Percentiles rank a stretch among this genome's conserved stretches.
phyloP scores from a whole-genome alignment of 2,113 vertebrate species.

The Peucedramus taeniatus region DNA sequence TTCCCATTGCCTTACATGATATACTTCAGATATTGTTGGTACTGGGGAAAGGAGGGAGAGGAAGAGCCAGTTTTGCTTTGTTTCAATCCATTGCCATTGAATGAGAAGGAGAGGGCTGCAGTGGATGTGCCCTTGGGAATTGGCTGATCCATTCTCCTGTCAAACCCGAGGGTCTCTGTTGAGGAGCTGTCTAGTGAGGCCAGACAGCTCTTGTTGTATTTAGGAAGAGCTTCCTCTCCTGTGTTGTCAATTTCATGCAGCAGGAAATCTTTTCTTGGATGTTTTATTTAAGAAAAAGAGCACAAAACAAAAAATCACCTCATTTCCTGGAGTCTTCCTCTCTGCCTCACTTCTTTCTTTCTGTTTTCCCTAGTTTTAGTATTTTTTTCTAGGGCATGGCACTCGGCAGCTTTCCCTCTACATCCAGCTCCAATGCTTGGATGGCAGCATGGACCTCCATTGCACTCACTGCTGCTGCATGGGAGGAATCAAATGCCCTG shows the following conservation, averaged over 20 bases:
- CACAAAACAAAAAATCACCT: neutral
- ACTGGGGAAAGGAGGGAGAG: neutral
- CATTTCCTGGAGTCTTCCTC: constrained; percentile 40
- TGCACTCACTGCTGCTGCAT: neutral
- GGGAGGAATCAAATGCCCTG: neutral
- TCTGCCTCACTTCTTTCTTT: neutral
- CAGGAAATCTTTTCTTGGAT: constrained; percentile 47
- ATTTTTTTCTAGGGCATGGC: neutral
- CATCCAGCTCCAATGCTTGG: neutral
- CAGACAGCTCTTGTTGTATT: constrained; percentile 31
- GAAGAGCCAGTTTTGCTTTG: neutral
- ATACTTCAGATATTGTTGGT: neutral
- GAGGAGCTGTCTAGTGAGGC: neutral
- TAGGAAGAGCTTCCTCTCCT: constrained; percentile 47
- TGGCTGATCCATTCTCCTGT: neutral
- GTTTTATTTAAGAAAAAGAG: neutral
- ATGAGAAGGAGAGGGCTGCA: neutral
- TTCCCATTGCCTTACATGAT: neutral
- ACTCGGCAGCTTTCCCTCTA: neutral
- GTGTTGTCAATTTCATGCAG: neutral
- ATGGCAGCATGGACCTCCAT: rapidly evolving
- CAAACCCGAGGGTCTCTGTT: neutral
- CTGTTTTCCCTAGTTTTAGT: neutral
- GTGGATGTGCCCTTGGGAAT: neutral
- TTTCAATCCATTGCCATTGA: neutral